Percentiles rank a stretch among this genome's conserved stretches.
These are phyloP conservation scores for Amphipyra berbera DNA, from an alignment of 2,888 invertebrate species.

Conservation along the genomic window DNA sequence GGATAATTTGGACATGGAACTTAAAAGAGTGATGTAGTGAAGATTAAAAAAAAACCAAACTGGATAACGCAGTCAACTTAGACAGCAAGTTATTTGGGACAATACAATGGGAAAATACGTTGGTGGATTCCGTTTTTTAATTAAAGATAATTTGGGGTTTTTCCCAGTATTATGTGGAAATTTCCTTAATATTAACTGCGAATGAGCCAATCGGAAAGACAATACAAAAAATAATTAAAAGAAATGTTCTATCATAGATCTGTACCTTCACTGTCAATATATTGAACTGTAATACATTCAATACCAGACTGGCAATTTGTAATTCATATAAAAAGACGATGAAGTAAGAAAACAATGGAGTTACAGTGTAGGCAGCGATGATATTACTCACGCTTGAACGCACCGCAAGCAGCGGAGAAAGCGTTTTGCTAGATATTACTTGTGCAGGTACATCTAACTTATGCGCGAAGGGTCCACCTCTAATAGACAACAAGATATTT, in stretches of 20 bases:
- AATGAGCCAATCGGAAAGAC: background rate
- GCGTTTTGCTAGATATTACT: conserved; percentile 60
- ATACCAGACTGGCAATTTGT: conserved; percentile 43
- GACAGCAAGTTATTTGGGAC: too few species aligned
- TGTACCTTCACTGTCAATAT: conserved; percentile 6
- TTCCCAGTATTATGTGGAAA: background rate
- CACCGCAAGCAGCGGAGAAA: conserved; percentile 75
- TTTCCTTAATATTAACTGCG: background rate
- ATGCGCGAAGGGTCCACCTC: conserved; percentile 31
- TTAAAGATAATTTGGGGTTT: conserved; percentile 5
- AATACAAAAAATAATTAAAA: background rate
- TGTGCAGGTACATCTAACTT: conserved; percentile 23
- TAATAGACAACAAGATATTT: background rate
- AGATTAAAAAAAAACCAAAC: too few species aligned
- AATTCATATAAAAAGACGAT: conserved; percentile 63
- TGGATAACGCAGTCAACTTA: too few species aligned
- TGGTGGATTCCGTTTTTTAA: conserved; percentile 7
- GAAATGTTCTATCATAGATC: conserved; percentile 11
- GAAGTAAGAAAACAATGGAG: conserved; percentile 73
- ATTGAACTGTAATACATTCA: conserved; percentile 23
- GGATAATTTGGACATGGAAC: too few species aligned
- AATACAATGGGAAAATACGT: conserved; percentile 4
- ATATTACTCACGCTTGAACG: conserved; percentile 78
- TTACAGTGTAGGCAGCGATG: conserved; percentile 68
- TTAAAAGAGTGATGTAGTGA: too few species aligned